These are phyloP conservation scores for Callorhinus ursinus DNA, from an alignment of 2,113 vertebrate species.

Conservation along the genomic window DNA sequence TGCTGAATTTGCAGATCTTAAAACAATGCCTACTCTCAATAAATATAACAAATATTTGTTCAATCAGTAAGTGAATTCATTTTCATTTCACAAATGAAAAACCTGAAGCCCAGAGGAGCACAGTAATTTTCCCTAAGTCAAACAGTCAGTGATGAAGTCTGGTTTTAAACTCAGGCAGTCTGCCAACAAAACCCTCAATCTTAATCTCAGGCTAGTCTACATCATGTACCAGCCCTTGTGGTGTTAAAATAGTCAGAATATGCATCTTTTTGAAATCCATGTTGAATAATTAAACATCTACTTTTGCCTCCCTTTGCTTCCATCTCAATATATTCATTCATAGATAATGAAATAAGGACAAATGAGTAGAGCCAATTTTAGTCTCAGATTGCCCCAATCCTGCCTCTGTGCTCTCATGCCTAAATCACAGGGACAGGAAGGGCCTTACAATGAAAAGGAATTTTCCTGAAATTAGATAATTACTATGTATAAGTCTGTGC, in stretches of 20 bases:
- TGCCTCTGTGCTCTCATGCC: neutral
- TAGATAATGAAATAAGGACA: neutral
- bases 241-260: neutral
- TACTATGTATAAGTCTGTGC: neutral
- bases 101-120: neutral
- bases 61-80: neutral
- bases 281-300: neutral
- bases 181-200: neutral
- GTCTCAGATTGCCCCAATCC: neutral
- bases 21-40: neutral
- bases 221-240: neutral
- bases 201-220: neutral
- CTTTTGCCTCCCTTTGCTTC: neutral
- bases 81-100: neutral
- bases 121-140: neutral
- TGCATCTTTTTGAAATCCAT: neutral
- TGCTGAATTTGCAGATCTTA: neutral
- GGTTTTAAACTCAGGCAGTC: neutral
- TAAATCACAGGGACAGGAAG: neutral
- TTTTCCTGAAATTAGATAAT: neutral
- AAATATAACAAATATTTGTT: neutral
- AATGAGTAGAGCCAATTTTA: neutral
- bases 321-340: neutral
- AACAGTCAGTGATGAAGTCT: neutral
- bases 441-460: neutral